Percentiles rank a stretch among this genome's conserved stretches.
Evolutionary conservation across 1,140 invertebrate genomes (phyloP).

Genomic region (Sinella curviseta): DNA sequence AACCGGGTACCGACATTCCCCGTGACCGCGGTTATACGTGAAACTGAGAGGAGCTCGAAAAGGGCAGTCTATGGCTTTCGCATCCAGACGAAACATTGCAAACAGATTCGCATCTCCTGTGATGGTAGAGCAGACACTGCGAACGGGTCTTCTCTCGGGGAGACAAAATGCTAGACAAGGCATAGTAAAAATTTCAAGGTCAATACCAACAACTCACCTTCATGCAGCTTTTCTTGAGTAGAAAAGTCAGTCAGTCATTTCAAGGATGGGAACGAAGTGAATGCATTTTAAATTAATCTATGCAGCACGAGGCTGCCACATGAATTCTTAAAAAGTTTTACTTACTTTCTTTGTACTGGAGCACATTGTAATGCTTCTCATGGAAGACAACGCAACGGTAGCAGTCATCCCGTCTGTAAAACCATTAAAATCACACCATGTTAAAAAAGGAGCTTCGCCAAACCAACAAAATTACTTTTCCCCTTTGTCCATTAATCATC

Average conservation of each 20-base stretch:
- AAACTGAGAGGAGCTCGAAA: constrained; percentile 78
- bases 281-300: too few relatives aligned
- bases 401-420: constrained; percentile 58
- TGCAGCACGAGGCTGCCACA: neutral
- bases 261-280: too few relatives aligned
- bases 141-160: constrained; percentile 69
- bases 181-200: constrained; percentile 32
- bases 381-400: constrained; percentile 66
- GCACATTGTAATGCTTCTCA: constrained; percentile 64
- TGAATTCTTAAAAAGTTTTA: constrained; percentile 52
- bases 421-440: constrained; percentile 7
- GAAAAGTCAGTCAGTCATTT: too few relatives aligned
- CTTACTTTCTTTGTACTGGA: constrained; percentile 71
- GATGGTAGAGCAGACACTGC: constrained; percentile 77
- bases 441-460: neutral
- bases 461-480: constrained; percentile 25
- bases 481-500: constrained; percentile 11
- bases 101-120: constrained; percentile 82
- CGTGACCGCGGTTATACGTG: constrained; percentile 77
- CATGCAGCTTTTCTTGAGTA: neutral
- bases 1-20: constrained; percentile 72
- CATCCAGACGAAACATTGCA: constrained; percentile 83
- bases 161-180: constrained; percentile 70
- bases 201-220: neutral
- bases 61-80: constrained; percentile 76